Base-by-base conservation (phyloP, 2,888 invertebrate species). In the Eudasyphora cyanicolor region DNA sequence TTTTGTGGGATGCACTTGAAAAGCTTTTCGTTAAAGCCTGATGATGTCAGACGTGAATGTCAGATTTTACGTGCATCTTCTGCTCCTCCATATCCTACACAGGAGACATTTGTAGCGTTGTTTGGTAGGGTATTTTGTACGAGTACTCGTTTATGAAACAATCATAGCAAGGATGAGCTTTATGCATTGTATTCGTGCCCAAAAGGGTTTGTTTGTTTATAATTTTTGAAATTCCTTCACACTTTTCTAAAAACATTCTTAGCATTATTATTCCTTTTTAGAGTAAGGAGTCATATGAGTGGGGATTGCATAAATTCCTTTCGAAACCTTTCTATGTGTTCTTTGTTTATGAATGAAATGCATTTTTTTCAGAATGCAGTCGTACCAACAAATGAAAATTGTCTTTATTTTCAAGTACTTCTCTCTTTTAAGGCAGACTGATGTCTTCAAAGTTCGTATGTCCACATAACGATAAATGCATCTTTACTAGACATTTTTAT, bases 151-250 rank as follows among this genome's bases (percentile, higher is more conserved):
- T 76, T 2, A 19, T 19, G 71, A 73, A n/a, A n/a, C n/a, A n/a
- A n/a, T n/a, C n/a, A n/a, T n/a, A n/a, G n/a, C 64, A 54, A 57
- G 76, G 49, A 76, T 32, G 64, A 71, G 49, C 32, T 32, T 32
- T n/a, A 21, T 67, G 21, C 21, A 38, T 38, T 17, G 27, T 19
- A 64, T 64, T 54, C 19, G 17, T 71, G 45, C 45, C n/a, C 27
- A 38, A 27, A 62, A 45, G 21, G 76, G 57, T 71, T 82, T 82
- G 69, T 74, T 82, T 27, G 35, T 70, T 10, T 60, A 71, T 57
- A 60, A 74, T 82, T 82, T 74, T 78, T 78, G 64, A 70, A 82
- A 82, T 82, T 82, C 77, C 76, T 74, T 78, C 74, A 82, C 82
- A 78, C 82, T 82, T 77, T 74, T 77, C 24, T 49, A 45, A 67